These are phyloP conservation scores for Brachirus orientalis DNA, from an alignment of 2,113 vertebrate species.

Conservation along the genomic window DNA sequence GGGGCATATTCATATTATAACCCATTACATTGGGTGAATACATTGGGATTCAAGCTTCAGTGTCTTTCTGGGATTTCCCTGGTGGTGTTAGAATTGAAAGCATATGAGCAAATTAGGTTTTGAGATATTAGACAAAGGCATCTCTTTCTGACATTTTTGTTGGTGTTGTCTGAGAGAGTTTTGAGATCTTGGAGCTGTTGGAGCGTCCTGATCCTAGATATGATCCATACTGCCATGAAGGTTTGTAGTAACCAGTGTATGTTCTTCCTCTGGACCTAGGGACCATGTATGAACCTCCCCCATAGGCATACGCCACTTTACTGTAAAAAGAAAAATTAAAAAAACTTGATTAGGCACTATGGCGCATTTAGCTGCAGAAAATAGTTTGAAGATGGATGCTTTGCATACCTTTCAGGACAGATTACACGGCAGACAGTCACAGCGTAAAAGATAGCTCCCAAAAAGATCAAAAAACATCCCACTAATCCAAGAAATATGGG, in stretches of 20 bases:
- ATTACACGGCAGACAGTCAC: constrained; percentile 67
- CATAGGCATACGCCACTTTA: constrained; percentile 23
- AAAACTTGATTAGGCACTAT: neutral
- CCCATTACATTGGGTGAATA: too few species aligned
- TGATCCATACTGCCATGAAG: constrained; percentile 47
- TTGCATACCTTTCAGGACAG: constrained; percentile 67
- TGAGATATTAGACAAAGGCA: constrained; percentile 72
- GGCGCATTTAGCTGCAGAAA: neutral
- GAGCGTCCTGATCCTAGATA: constrained; percentile 47
- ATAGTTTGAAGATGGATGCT: neutral
- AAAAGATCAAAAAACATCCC: constrained; percentile 72
- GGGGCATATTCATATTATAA: too few species aligned
- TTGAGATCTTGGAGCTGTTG: constrained; percentile 61
- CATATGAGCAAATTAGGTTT: neutral
- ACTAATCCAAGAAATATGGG: constrained; percentile 80
- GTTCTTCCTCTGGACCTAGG: constrained; percentile 49
- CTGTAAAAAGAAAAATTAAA: constrained; percentile 18
- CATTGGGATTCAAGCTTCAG: too few species aligned
- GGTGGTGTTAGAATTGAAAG: neutral
- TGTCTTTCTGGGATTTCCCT: neutral
- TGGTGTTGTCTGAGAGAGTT: constrained; percentile 51
- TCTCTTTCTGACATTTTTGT: constrained; percentile 71
- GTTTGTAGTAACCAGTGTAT: constrained; percentile 64
- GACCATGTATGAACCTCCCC: constrained; percentile 43
- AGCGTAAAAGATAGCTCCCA: constrained; percentile 74